phyloP scores from a whole-genome alignment of 2,888 invertebrate species.

The Strigamia crassipes region DNA sequence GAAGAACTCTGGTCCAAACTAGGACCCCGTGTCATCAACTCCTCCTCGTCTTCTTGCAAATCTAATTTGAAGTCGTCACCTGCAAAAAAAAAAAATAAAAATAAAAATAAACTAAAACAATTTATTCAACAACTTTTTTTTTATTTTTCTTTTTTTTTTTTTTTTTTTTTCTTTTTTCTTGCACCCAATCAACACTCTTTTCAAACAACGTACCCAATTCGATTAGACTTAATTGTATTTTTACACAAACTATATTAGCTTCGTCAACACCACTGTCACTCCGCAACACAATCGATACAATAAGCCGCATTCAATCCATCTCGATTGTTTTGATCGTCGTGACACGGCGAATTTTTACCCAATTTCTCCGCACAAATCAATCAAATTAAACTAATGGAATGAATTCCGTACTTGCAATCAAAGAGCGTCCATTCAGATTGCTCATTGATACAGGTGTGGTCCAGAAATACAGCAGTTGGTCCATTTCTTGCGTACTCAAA shows the following conservation, averaged over 20 bases:
- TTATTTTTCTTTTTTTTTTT: too few species aligned
- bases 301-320: too few species aligned
- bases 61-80: slow-evolving; percentile 49
- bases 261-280: not conserved
- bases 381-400: too few species aligned
- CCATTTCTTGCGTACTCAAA: slow-evolving; percentile 38
- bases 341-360: too few species aligned
- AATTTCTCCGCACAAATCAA: too few species aligned
- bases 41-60: slow-evolving; percentile 44
- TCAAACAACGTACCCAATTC: not conserved
- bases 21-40: slow-evolving; percentile 35
- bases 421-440: slow-evolving; percentile 19
- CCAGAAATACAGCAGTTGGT: slow-evolving; percentile 46
- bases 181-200: not conserved
- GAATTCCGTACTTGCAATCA: slow-evolving; percentile 30
- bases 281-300: not conserved
- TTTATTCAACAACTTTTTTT: too few species aligned
- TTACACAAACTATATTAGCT: not conserved
- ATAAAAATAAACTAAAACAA: not conserved
- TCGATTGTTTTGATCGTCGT: too few species aligned
- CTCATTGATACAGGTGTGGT: slow-evolving; percentile 36
- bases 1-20: slow-evolving; percentile 48
- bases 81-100: slow-evolving; percentile 46
- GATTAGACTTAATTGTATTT: slow-evolving; percentile 6
- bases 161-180: too few species aligned